Evolutionary conservation across 2,113 vertebrate species (phyloP), one percentile per base, ranked within the genome.

Genomic region (Mustela lutreola): DNA sequence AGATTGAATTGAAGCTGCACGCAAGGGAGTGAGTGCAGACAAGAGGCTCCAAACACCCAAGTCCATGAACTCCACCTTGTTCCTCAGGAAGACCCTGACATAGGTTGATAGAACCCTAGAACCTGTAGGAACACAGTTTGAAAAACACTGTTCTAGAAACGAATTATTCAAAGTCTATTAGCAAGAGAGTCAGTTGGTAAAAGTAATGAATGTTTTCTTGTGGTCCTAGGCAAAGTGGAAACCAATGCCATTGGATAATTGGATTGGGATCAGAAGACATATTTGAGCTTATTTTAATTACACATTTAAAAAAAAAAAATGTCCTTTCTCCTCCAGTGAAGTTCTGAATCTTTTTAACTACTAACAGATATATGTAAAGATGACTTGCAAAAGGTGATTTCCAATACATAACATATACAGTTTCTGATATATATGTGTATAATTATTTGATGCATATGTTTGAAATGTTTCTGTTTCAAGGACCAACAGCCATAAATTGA

Each of bases 401-500:
- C 98, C 96, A 96, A 15, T 15, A 2, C 36, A 45, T 75, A 84
- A n/a, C 70, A 7, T 56, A 88, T 48, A 88, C 39, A 79, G 80
- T 26, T 70, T 95, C 67, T 89, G 93, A 91, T 93, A 39, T 94
- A 65, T 48, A 8, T 79, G 1, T 91, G 11, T 88, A 88, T 96
- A 90, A 81, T 97, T 97, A 95, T 96, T 96, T 79, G 39, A 91
- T 67, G 18, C 63, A 36, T 95, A 65, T 97, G 62, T 97, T 84
- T 60, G 81, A 98, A 95, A 79, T 62, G 81, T 97, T 81, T 98
- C 93, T 83, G 81, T 96, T 93, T 97, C 91, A 95, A 98, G 95
- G 63, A 91, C 95, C 84, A 39, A 58, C 26, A 96, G 48, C 67
- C 67, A 21, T 88, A 96, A 95, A 67, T 96, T 88, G 94, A 91